phyloP scores from a whole-genome alignment of 2,113 vertebrate species.

The Cercopithecus mona region DNA sequence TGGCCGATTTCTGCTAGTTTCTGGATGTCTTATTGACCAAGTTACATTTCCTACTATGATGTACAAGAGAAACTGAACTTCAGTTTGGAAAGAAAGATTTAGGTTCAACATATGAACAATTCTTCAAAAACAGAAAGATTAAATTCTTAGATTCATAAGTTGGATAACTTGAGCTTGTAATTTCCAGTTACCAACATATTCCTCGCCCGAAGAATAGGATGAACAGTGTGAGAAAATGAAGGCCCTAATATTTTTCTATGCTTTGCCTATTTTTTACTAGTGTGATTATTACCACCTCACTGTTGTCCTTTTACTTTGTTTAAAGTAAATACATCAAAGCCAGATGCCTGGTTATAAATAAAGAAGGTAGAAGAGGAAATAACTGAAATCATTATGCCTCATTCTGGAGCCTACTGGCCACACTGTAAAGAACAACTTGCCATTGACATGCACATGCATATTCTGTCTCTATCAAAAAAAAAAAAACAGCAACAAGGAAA shows the following conservation, averaged over 20 bases:
- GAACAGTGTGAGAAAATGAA: slow-evolving; percentile 15
- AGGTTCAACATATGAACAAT: slow-evolving; percentile 19
- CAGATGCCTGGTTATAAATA: not conserved
- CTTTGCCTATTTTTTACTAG: not conserved
- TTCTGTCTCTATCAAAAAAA: not conserved
- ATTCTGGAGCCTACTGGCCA: not conserved
- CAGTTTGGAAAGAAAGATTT: slow-evolving; percentile 50
- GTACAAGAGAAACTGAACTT: slow-evolving; percentile 36
- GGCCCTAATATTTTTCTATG: not conserved
- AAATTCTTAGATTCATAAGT: not conserved
- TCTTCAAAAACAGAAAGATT: not conserved
- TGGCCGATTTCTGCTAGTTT: slow-evolving; percentile 67
- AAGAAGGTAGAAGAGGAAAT: not conserved
- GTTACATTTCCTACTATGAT: slow-evolving; percentile 35
- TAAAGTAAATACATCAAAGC: slow-evolving; percentile 1
- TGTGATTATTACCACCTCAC: not conserved
- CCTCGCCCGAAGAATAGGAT: not conserved
- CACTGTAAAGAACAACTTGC: not conserved
- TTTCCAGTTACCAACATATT: slow-evolving; percentile 2
- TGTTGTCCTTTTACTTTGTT: not conserved
- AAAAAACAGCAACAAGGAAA: not conserved
- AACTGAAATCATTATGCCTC: not conserved
- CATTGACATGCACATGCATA: not conserved
- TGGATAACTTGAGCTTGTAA: not conserved
- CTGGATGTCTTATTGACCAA: slow-evolving; percentile 61